Percentiles rank a stretch among this genome's conserved stretches.
These are phyloP conservation scores for Electrona antarctica DNA, from an alignment of 2,113 vertebrate genomes.

Conservation along the genomic window DNA sequence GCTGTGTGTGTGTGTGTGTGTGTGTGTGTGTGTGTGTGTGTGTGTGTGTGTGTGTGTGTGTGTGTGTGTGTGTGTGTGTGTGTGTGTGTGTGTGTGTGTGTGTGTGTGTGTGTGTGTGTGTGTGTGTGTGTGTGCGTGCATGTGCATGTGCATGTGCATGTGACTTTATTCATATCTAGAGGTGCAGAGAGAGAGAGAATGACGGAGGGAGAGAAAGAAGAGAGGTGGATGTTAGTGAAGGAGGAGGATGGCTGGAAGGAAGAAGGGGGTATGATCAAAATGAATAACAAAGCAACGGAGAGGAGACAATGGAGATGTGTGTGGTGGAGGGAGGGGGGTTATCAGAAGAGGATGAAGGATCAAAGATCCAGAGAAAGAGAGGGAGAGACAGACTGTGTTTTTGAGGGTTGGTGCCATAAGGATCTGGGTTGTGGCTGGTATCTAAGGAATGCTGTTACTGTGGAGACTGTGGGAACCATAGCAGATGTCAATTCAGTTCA, in stretches of 20 bases:
- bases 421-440: not conserved
- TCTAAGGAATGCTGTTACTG: constrained; percentile 15
- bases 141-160: too few relatives aligned
- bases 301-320: constrained; percentile 5
- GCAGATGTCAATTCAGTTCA: constrained; percentile 8
- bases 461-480: constrained; percentile 21
- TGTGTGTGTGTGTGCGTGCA: too few relatives aligned
- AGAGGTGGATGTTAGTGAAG: not conserved
- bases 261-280: constrained; percentile 13
- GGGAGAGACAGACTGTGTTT: constrained; percentile 5
- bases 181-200: not conserved
- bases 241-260: constrained; percentile 14
- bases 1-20: not conserved
- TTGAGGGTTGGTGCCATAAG: too few relatives aligned
- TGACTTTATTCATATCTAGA: constrained; percentile 3
- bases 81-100: too few relatives aligned
- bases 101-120: too few relatives aligned
- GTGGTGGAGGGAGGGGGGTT: constrained; percentile 1
- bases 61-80: too few relatives aligned
- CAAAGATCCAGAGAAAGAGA: constrained; percentile 12
- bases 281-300: not conserved
- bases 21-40: not conserved
- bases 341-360: constrained; percentile 4
- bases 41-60: too few relatives aligned
- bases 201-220: constrained; percentile 1